These are phyloP conservation scores for Chaetoderma sp. DNA, from an alignment of 2,888 invertebrate genomes.

Conservation along the genomic window DNA sequence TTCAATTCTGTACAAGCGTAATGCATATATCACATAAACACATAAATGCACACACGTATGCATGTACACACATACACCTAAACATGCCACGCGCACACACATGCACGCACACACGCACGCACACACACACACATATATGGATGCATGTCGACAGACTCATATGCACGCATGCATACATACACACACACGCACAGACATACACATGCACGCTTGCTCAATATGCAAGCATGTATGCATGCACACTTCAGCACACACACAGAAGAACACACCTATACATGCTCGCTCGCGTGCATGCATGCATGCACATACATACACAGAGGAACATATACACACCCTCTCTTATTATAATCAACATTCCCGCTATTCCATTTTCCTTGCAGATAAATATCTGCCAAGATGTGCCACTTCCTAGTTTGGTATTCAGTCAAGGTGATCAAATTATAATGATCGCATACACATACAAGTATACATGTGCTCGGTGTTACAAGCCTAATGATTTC, in stretches of 20 bases:
- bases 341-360: too few relatives aligned
- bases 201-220: not conserved
- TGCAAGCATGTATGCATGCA: not conserved
- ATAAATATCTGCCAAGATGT: too few relatives aligned
- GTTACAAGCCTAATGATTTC: constrained; percentile 78
- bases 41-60: too few relatives aligned
- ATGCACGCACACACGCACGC: constrained; percentile 1
- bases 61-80: constrained; percentile 10
- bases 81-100: not conserved
- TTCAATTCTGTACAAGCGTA: too few relatives aligned
- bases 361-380: too few relatives aligned
- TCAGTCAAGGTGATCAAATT: too few relatives aligned
- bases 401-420: too few relatives aligned
- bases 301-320: not conserved
- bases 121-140: constrained; percentile 5
- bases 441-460: not conserved
- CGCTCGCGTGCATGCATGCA: too few relatives aligned
- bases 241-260: not conserved
- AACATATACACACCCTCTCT: too few relatives aligned
- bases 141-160: not conserved
- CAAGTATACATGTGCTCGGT: not conserved
- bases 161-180: constrained; percentile 3
- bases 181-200: too few relatives aligned
- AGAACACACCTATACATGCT: too few relatives aligned
- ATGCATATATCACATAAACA: too few relatives aligned